These are phyloP conservation scores for Pandion haliaetus DNA, from an alignment of 2,113 vertebrate genomes.

Conservation along the genomic window DNA sequence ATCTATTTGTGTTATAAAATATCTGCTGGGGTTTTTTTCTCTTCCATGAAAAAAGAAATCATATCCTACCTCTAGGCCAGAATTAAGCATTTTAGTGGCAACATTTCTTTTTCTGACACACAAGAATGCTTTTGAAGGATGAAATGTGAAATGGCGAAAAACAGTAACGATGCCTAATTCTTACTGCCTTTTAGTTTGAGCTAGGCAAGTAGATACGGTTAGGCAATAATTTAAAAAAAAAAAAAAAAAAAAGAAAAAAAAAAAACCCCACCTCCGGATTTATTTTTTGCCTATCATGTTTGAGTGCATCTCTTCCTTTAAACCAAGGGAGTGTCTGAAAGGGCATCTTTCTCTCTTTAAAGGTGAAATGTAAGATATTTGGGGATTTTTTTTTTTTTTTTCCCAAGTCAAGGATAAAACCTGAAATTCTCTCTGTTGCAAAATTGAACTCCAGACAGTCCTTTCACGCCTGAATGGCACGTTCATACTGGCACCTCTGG, in stretches of 20 bases:
- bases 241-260: neutral
- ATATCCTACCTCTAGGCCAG: neutral
- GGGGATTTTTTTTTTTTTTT: neutral
- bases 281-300: neutral
- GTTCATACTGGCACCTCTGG: neutral
- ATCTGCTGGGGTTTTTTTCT: neutral
- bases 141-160: neutral
- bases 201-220: neutral
- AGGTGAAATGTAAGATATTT: neutral
- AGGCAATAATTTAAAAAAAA: neutral
- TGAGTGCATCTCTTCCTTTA: neutral
- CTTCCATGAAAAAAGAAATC: neutral
- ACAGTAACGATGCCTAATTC: neutral
- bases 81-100: neutral
- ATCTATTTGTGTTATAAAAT: neutral
- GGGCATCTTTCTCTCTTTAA: neutral
- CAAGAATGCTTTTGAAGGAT: neutral
- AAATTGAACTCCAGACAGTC: neutral
- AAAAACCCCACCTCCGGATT: neutral
- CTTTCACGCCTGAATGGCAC: neutral
- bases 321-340: neutral
- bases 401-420: neutral
- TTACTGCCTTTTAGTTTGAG: neutral
- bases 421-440: neutral
- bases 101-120: neutral